Conservation (phyloP, 2,888 invertebrate genomes). For the Lymantria monacha region DNA sequence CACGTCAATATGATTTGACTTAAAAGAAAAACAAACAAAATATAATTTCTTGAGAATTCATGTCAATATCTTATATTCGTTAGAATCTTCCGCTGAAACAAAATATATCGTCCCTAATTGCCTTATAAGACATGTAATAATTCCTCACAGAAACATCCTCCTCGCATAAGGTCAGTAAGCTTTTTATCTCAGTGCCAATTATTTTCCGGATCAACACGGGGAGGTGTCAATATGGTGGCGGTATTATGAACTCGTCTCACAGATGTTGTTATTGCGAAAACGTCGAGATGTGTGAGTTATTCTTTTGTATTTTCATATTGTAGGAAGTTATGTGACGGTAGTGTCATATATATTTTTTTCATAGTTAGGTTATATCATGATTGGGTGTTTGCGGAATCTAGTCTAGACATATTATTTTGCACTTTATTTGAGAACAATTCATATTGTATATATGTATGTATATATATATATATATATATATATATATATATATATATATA, state of each 20-base stretch:
- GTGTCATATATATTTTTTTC: neutral
- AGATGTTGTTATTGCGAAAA: conserved; percentile 5
- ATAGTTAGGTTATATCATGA: no score
- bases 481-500: no score
- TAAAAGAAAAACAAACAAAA: no score
- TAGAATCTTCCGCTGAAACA: no score
- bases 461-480: no score
- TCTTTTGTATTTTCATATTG: neutral
- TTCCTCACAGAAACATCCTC: neutral
- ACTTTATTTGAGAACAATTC: no score
- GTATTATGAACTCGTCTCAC: conserved; percentile 11
- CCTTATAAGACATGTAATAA: neutral
- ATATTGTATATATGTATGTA: no score
- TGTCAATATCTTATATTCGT: no score
- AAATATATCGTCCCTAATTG: neutral
- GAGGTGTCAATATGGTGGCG: conserved; percentile 19
- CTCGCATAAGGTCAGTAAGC: conserved; percentile 4
- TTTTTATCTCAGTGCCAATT: conserved; percentile 25
- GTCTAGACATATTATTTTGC: no score
- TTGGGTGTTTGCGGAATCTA: no score
- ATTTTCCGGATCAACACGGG: conserved; percentile 21
- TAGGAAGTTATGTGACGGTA: neutral
- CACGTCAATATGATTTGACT: no score
- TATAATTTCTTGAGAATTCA: no score
- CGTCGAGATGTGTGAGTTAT: neutral